A percentile compares a stretch with the other conserved stretches of the same genome.
Conservation (phyloP, 2,797 vertebrate species). For the Dromococcyx pavoninus region DNA sequence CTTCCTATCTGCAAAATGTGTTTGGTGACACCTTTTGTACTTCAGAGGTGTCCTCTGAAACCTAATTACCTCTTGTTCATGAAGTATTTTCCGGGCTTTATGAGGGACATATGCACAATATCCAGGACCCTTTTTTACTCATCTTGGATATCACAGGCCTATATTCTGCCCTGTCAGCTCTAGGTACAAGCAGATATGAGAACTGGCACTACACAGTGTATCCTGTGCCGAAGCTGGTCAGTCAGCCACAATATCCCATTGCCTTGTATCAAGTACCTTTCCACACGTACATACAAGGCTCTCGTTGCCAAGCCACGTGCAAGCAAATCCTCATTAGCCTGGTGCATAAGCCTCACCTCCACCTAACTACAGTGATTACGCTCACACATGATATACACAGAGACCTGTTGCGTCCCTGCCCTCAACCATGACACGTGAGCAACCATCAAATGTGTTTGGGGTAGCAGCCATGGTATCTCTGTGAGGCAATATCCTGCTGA, state of each 20-base stretch:
- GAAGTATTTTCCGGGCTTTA: background rate
- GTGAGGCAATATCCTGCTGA: slow-evolving; percentile 44
- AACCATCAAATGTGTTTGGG: background rate
- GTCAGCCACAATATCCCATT: fast-evolving
- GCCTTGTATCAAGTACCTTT: background rate
- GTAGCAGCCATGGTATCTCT: background rate
- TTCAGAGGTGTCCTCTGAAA: background rate
- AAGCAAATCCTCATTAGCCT: background rate
- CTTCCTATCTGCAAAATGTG: background rate
- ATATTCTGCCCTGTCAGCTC: background rate
- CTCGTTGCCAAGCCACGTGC: background rate
- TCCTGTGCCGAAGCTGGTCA: background rate
- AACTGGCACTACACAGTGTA: background rate
- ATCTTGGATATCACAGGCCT: background rate
- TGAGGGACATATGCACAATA: background rate
- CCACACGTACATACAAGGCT: fast-evolving
- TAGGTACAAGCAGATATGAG: background rate
- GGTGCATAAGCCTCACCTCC: background rate
- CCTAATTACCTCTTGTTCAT: background rate
- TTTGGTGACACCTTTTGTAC: background rate
- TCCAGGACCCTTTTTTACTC: background rate
- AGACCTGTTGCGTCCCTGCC: background rate
- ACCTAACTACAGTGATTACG: fast-evolving
- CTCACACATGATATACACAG: background rate
- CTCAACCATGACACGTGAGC: fast-evolving